Conservation (phyloP, 2,888 invertebrate species). For the Macrophya alboannulata region DNA sequence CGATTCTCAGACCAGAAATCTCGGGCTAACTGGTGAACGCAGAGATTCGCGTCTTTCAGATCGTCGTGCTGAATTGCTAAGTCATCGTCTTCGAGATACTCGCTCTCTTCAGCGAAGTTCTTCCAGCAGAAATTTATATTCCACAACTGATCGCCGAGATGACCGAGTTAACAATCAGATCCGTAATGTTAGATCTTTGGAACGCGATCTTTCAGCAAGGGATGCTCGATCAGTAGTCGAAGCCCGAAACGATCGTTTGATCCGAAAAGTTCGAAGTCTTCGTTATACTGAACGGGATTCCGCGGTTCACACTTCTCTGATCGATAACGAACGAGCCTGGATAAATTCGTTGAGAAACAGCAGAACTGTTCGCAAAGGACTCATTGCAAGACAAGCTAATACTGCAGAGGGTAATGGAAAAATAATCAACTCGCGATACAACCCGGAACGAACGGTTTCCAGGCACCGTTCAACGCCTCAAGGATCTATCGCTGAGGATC, state of each 20-base stretch:
- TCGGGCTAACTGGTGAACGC: not conserved
- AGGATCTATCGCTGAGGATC: not conserved
- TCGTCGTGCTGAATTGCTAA: slow-evolving; percentile 3
- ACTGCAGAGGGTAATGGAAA: slow-evolving; percentile 4
- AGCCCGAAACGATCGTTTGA: not conserved
- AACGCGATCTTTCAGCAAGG: slow-evolving; percentile 23
- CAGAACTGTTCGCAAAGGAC: not conserved
- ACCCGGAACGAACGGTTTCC: slow-evolving; percentile 6
- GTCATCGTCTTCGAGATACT: not conserved
- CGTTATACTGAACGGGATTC: slow-evolving; percentile 28
- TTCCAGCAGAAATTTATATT: not conserved
- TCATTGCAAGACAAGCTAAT: not conserved
- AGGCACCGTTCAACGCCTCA: not conserved
- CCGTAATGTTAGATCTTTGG: slow-evolving; percentile 5
- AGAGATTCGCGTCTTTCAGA: not conserved
- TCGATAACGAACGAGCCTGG: not conserved
- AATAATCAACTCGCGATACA: not conserved
- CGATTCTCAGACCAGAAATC: not conserved
- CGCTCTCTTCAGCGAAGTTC: not conserved
- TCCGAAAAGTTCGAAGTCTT: slow-evolving; percentile 15
- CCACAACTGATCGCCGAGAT: slow-evolving; percentile 21
- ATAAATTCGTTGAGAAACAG: not conserved
- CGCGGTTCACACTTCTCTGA: not conserved
- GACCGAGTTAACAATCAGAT: not conserved
- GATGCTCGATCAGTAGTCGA: slow-evolving; percentile 19